A percentile compares a stretch with the other conserved stretches of the same genome.
Conservation (phyloP, 2,113 vertebrate genomes). For the Xiphias gladius region DNA sequence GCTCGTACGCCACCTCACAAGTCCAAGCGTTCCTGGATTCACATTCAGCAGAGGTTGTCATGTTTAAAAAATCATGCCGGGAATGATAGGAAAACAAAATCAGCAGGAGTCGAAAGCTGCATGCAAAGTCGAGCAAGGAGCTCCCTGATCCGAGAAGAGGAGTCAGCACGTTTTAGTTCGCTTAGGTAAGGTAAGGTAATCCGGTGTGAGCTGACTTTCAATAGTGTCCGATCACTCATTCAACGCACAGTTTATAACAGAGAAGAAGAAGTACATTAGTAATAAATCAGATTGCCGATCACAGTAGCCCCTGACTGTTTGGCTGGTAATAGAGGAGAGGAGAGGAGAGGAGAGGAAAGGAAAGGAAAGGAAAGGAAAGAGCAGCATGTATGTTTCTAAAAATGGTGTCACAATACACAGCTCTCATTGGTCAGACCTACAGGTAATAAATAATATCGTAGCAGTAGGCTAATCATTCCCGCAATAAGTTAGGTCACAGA, state of each 20-base stretch:
- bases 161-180: conserved; percentile 31
- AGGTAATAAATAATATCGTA: conserved; percentile 71
- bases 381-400: conserved; percentile 65
- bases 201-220: conserved; percentile 61
- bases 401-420: conserved; percentile 62
- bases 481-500: conserved; percentile 50
- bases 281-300: conserved; percentile 78
- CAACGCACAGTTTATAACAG: conserved; percentile 51
- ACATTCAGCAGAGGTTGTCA: conserved; percentile 66
- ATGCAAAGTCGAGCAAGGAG: conserved; percentile 63
- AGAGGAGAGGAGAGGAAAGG: conserved; percentile 16
- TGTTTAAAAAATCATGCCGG: conserved; percentile 26
- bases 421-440: conserved; percentile 61
- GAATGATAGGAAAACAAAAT: conserved; percentile 12
- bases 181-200: conserved; percentile 61
- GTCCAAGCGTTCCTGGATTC: conserved; percentile 49
- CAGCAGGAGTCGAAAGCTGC: conserved; percentile 56
- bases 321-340: conserved; percentile 67
- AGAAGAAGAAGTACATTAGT: conserved; percentile 60
- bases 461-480: conserved; percentile 47
- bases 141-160: conserved; percentile 62
- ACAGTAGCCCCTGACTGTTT: conserved; percentile 82
- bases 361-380: conserved; percentile 29
- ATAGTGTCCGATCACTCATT: conserved; percentile 43
- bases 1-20: background rate